Evolutionary conservation across 2,888 invertebrate genomes (phyloP).

Genomic region (Tenthredo distinguenda): DNA sequence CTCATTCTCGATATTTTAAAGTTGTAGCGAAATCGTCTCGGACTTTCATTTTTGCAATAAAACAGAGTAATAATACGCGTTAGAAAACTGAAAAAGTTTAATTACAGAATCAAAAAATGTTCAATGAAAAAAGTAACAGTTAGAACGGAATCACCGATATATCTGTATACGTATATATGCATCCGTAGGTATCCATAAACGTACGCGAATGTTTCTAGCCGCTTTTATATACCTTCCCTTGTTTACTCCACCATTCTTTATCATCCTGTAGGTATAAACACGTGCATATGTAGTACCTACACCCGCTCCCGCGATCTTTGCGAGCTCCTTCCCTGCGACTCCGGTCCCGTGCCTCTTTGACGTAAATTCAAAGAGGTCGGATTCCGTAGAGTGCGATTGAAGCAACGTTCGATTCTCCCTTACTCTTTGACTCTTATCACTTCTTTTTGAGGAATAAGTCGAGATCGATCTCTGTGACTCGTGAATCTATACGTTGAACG

Average conservation of each 20-base stretch:
- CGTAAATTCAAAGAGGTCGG: background rate
- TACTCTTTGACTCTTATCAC: background rate
- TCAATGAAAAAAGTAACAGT: no score
- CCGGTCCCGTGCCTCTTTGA: background rate
- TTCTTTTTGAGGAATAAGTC: no score
- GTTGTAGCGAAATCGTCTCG: no score
- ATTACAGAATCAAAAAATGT: no score
- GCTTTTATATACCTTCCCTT: background rate
- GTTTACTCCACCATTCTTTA: background rate
- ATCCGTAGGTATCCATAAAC: background rate
- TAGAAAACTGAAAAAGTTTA: no score
- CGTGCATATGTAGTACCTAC: no score
- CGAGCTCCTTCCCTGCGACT: background rate
- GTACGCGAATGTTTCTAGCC: background rate
- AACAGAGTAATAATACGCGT: no score
- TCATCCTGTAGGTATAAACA: background rate
- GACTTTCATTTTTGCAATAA: no score
- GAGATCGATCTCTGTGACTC: background rate
- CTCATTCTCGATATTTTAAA: no score
- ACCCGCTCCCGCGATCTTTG: background rate
- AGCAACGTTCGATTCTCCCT: background rate
- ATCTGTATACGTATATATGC: background rate
- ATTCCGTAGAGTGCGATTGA: background rate
- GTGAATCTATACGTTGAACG: no score
- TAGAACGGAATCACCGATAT: no score